Percentiles rank a stretch among this genome's conserved stretches.
These are phyloP conservation scores for Orussus abietinus DNA, from an alignment of 1,140 invertebrate genomes.

Conservation along the genomic window DNA sequence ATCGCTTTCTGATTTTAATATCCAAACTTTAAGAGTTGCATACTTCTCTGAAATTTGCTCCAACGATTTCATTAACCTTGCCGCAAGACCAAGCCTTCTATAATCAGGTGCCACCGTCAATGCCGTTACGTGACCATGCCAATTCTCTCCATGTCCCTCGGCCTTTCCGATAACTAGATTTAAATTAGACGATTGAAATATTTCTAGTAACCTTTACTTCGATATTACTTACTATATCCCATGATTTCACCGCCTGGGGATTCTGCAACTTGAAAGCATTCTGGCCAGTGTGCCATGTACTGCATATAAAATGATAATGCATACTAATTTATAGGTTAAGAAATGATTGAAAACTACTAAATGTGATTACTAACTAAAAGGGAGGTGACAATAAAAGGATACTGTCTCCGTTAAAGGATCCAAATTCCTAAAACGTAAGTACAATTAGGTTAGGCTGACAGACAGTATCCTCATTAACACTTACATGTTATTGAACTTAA, in stretches of 20 bases:
- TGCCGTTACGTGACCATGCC: constrained; percentile 99
- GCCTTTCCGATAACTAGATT: constrained; percentile 95
- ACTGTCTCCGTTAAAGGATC: constrained; percentile 95
- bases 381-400: constrained; percentile 53
- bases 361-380: constrained; percentile 7
- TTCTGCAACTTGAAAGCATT: constrained; percentile 96
- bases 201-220: constrained; percentile 8
- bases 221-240: constrained; percentile 87
- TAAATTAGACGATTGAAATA: constrained; percentile 4
- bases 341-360: constrained; percentile 20
- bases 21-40: too few relatives aligned
- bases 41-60: constrained; percentile 97
- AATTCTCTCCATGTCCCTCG: constrained; percentile 90
- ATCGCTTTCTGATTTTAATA: too few relatives aligned
- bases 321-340: constrained; percentile 62
- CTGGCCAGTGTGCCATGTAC: constrained; percentile 98
- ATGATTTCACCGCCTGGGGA: constrained; percentile 93
- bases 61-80: constrained; percentile 89
- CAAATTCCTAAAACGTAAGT: constrained; percentile 72
- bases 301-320: constrained; percentile 96
- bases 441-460: constrained; percentile 17
- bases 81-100: constrained; percentile 85
- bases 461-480: constrained; percentile 40
- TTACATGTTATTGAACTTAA: constrained; percentile 95
- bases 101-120: constrained; percentile 95